Evolutionary conservation across 1,140 invertebrate genomes (phyloP).

Genomic region (Diabrotica virgifera): DNA sequence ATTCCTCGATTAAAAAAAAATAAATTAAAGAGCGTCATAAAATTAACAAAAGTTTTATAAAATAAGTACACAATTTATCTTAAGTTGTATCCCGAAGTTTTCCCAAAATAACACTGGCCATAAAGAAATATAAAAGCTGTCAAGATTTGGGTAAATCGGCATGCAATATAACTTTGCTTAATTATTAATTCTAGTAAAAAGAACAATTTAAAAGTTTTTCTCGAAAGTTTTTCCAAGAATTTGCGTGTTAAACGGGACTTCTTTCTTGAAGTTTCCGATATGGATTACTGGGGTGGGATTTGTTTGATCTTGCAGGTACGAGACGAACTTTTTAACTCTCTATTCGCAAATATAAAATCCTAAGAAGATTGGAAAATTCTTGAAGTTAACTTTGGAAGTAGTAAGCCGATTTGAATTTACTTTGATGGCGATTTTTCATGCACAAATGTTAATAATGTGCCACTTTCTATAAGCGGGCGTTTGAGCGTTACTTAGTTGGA

Average conservation of each 20-base stretch:
- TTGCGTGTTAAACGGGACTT: not conserved
- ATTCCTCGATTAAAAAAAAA: no score
- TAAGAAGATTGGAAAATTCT: not conserved
- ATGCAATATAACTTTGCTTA: not conserved
- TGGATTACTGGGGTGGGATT: not conserved
- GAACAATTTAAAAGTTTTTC: conserved; percentile 1
- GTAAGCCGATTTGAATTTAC: not conserved
- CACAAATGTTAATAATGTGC: conserved; percentile 1
- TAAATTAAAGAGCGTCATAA: no score
- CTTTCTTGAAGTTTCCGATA: not conserved
- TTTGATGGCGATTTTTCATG: not conserved
- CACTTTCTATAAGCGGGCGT: not conserved
- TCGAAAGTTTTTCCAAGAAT: not conserved
- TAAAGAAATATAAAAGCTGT: no score
- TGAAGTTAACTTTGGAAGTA: not conserved
- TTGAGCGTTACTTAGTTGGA: no score
- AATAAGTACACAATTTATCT: no score
- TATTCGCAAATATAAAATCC: conserved; percentile 2
- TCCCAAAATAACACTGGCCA: no score
- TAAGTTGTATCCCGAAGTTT: no score
- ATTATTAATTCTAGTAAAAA: not conserved
- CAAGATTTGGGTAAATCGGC: no score
- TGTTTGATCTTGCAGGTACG: not conserved
- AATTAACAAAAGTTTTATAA: no score
- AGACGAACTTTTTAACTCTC: not conserved